Evolutionary conservation across 1,140 invertebrate species (phyloP).

Genomic region (Drosophila triauraria): DNA sequence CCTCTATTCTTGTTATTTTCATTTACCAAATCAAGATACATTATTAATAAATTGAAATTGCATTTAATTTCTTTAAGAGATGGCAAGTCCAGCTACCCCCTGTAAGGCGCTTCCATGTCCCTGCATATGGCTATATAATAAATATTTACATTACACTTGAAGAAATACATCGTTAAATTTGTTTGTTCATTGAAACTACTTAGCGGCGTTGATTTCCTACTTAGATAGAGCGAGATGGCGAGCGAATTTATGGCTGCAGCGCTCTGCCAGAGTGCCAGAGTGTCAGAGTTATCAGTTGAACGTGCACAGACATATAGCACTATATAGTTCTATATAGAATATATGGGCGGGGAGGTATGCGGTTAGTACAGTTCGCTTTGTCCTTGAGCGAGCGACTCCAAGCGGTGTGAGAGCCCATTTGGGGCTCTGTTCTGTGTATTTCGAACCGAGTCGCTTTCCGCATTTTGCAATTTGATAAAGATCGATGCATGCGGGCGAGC

Average conservation of each 20-base stretch:
- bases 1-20: no score
- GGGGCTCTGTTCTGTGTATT: slow-evolving; percentile 21
- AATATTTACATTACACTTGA: slow-evolving; percentile 75
- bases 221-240: slow-evolving; percentile 45
- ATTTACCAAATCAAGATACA: background rate
- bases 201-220: slow-evolving; percentile 74
- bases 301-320: slow-evolving; percentile 44
- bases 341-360: slow-evolving; percentile 31
- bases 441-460: slow-evolving; percentile 61
- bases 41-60: background rate
- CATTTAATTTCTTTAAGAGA: background rate
- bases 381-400: slow-evolving; percentile 63
- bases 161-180: slow-evolving; percentile 78
- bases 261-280: slow-evolving; percentile 15
- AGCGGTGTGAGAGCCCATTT: slow-evolving; percentile 37
- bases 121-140: slow-evolving; percentile 16
- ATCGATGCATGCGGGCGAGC: slow-evolving; percentile 56
- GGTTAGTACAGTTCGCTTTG: slow-evolving; percentile 72
- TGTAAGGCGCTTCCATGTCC: background rate
- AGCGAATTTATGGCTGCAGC: slow-evolving; percentile 38
- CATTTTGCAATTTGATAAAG: slow-evolving; percentile 80
- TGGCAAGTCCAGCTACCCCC: background rate
- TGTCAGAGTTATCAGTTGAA: slow-evolving; percentile 61
- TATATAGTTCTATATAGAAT: slow-evolving; percentile 8
- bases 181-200: slow-evolving; percentile 78